Percentiles rank a stretch among this genome's conserved stretches.
Evolutionary conservation across 2,797 vertebrate species (phyloP).

Genomic region (Hypotaenidia philippensis): DNA sequence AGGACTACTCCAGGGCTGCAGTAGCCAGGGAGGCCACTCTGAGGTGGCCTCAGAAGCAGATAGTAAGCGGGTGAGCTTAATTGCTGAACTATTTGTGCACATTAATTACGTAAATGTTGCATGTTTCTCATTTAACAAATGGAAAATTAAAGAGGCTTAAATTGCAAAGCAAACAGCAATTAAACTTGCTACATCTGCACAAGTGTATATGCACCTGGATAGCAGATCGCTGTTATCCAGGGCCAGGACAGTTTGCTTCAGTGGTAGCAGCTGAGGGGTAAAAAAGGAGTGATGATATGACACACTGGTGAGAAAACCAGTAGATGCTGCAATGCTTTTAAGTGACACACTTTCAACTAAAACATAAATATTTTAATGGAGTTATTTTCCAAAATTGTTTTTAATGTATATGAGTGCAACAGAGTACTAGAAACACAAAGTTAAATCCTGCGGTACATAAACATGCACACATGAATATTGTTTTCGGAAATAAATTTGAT

Average conservation of each 20-base stretch:
- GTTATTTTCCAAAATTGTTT: not conserved
- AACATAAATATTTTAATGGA: not conserved
- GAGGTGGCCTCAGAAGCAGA: not conserved
- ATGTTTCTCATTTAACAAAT: constrained; percentile 38
- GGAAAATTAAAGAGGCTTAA: constrained; percentile 52
- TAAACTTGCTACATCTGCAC: constrained; percentile 40
- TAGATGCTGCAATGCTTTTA: not conserved
- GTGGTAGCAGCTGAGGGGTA: not conserved
- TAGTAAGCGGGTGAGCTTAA: not conserved
- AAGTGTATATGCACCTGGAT: constrained; percentile 43
- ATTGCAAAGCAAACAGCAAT: constrained; percentile 58
- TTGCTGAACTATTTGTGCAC: constrained; percentile 23
- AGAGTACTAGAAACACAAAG: not conserved
- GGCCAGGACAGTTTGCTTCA: not conserved
- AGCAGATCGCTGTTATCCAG: not conserved
- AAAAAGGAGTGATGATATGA: not conserved
- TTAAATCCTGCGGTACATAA: not conserved
- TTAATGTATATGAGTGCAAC: not conserved
- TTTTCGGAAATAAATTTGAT: constrained; percentile 1
- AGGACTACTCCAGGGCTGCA: not conserved
- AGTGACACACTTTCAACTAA: not conserved
- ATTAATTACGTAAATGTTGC: constrained; percentile 39
- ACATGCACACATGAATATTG: not conserved
- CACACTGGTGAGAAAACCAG: not conserved
- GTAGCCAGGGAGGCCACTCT: not conserved